These are phyloP conservation scores for Crioceris asparagi DNA, from an alignment of 2,888 invertebrate genomes.

Conservation along the genomic window DNA sequence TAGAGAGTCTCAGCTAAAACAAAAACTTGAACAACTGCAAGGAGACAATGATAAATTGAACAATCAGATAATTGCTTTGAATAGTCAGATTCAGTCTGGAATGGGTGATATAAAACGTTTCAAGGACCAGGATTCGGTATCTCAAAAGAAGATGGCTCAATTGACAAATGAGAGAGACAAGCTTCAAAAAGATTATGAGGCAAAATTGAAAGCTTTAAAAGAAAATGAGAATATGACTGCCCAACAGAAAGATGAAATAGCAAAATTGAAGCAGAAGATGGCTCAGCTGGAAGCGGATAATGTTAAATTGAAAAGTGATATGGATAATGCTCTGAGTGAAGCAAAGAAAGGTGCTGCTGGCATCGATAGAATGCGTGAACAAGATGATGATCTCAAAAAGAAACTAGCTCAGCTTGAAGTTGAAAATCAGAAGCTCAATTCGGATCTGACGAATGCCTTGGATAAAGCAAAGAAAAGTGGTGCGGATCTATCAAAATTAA, in stretches of 20 bases:
- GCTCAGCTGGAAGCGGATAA: slow-evolving; percentile 15
- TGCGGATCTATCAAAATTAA: slow-evolving; percentile 6
- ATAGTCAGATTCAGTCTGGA: slow-evolving; percentile 7
- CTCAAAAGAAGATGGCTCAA: slow-evolving; percentile 11
- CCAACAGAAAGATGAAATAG: slow-evolving; percentile 15
- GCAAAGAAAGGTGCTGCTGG: slow-evolving; percentile 10
- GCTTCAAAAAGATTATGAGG: slow-evolving; percentile 13
- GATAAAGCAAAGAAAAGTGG: slow-evolving; percentile 12
- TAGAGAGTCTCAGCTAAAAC: slow-evolving; percentile 8
- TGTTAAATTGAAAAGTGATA: slow-evolving; percentile 11
- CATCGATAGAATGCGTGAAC: slow-evolving; percentile 13
- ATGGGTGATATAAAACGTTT: slow-evolving; percentile 3
- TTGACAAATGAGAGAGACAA: slow-evolving; percentile 12
- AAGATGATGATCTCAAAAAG: slow-evolving; percentile 16
- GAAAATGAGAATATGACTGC: slow-evolving; percentile 1
- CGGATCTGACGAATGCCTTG: slow-evolving; percentile 15
- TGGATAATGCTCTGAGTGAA: slow-evolving; percentile 15
- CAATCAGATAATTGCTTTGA: slow-evolving; percentile 8
- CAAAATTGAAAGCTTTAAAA: slow-evolving; percentile 8
- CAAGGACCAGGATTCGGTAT: slow-evolving; percentile 9
- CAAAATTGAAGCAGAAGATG: slow-evolving; percentile 12
- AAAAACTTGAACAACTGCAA: slow-evolving; percentile 15
- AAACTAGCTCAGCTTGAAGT: slow-evolving; percentile 14
- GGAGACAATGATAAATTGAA: slow-evolving; percentile 19
- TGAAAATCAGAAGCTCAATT: slow-evolving; percentile 17